These are phyloP conservation scores for Ctenochaetus hawaiiensis DNA, from an alignment of 2,797 vertebrate species.

Conservation along the genomic window DNA sequence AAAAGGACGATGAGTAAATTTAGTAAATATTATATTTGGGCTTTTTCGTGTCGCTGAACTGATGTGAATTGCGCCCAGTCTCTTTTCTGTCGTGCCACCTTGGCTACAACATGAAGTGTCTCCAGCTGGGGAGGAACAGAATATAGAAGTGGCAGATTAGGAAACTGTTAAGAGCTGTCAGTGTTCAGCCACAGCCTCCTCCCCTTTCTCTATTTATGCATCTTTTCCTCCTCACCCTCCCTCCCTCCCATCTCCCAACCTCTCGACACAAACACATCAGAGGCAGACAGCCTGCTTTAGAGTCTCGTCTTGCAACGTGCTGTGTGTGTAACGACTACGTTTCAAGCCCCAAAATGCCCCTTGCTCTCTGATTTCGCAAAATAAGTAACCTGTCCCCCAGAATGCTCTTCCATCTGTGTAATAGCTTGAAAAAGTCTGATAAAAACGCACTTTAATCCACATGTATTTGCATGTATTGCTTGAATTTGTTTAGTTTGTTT, in stretches of 20 bases:
- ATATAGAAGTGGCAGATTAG: slow-evolving; percentile 68
- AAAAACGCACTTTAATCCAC: neutral
- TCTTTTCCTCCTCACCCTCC: slow-evolving; percentile 53
- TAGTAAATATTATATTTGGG: slow-evolving; percentile 26
- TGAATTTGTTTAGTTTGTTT: neutral
- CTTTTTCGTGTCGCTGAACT: slow-evolving; percentile 6
- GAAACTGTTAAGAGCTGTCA: slow-evolving; percentile 63
- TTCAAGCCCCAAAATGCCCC: slow-evolving; percentile 9
- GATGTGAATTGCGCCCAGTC: slow-evolving; percentile 24
- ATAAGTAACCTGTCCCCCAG: neutral
- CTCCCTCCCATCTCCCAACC: slow-evolving; percentile 38
- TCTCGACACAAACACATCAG: slow-evolving; percentile 60
- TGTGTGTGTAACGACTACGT: slow-evolving; percentile 34
- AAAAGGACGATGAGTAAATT: neutral
- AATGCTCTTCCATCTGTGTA: neutral
- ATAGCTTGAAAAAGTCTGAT: neutral
- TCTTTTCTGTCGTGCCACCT: slow-evolving; percentile 11
- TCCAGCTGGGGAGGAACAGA: slow-evolving; percentile 62
- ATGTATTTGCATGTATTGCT: neutral
- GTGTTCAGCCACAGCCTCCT: slow-evolving; percentile 54
- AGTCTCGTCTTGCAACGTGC: slow-evolving; percentile 35
- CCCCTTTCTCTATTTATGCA: slow-evolving; percentile 64
- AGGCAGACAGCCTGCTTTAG: slow-evolving; percentile 44
- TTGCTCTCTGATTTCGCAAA: slow-evolving; percentile 21
- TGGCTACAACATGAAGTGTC: slow-evolving; percentile 39